These are phyloP conservation scores for Polyommatus icarus DNA, from an alignment of 2,888 invertebrate species.

Conservation along the genomic window DNA sequence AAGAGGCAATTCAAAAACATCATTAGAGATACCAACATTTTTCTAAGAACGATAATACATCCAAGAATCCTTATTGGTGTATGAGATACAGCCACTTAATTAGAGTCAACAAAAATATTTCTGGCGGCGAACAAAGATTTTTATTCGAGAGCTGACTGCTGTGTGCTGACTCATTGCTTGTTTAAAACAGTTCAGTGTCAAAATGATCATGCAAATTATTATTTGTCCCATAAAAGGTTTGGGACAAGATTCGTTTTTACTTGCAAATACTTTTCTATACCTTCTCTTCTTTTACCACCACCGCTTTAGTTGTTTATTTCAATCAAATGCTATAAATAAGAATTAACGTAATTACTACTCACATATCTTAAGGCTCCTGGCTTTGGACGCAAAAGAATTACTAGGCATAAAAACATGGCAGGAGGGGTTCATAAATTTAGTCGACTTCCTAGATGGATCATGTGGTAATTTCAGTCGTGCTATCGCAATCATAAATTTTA, in stretches of 20 bases:
- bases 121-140: not conserved
- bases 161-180: constrained; percentile 1
- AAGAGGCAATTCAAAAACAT: not conserved
- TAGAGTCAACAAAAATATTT: not conserved
- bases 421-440: constrained; percentile 24
- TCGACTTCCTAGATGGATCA: constrained; percentile 38
- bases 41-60: not conserved
- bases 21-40: not conserved
- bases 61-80: not conserved
- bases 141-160: not conserved
- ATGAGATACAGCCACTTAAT: not conserved
- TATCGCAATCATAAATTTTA: constrained; percentile 38
- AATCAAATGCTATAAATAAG: not conserved
- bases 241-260: not conserved
- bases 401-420: constrained; percentile 26
- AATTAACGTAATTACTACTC: not conserved
- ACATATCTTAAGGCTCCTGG: not conserved
- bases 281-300: not conserved
- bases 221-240: not conserved
- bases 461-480: constrained; percentile 7
- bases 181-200: not conserved
- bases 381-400: constrained; percentile 24
- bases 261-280: not conserved
- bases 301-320: not conserved
- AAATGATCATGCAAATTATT: not conserved